These are phyloP conservation scores for Gadus macrocephalus DNA, from an alignment of 2,113 vertebrate genomes.

Conservation along the genomic window DNA sequence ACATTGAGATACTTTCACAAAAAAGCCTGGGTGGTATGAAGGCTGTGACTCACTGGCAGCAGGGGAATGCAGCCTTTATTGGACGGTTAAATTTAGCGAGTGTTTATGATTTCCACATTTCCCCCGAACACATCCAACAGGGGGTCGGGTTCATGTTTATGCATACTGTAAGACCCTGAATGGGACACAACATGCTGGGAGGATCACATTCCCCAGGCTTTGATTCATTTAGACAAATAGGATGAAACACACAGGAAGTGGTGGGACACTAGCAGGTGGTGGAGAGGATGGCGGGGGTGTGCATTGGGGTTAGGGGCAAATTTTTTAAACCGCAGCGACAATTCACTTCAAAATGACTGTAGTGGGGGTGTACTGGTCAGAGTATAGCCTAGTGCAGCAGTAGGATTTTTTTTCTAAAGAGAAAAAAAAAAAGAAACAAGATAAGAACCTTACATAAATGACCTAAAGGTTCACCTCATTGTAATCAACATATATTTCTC, in stretches of 20 bases:
- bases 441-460: too few species aligned
- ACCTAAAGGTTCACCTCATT: too few species aligned
- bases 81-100: constrained; percentile 24
- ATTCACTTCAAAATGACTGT: too few species aligned
- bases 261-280: background rate
- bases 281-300: too few species aligned
- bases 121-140: background rate
- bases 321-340: too few species aligned
- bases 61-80: constrained; percentile 23
- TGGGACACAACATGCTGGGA: background rate
- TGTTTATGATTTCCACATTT: constrained; percentile 30
- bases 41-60: constrained; percentile 8
- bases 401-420: too few species aligned
- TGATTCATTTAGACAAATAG: background rate
- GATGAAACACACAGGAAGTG: background rate
- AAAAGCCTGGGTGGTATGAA: background rate
- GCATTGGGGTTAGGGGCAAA: too few species aligned
- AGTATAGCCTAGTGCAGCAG: too few species aligned
- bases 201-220: background rate
- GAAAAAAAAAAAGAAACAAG: too few species aligned
- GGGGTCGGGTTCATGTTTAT: background rate
- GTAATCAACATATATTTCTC: background rate
- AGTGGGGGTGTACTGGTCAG: too few species aligned
- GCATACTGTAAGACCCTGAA: background rate
- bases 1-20: background rate